Evolutionary conservation across 2,888 invertebrate genomes (phyloP).

Genomic region (Drosophila dives): DNA sequence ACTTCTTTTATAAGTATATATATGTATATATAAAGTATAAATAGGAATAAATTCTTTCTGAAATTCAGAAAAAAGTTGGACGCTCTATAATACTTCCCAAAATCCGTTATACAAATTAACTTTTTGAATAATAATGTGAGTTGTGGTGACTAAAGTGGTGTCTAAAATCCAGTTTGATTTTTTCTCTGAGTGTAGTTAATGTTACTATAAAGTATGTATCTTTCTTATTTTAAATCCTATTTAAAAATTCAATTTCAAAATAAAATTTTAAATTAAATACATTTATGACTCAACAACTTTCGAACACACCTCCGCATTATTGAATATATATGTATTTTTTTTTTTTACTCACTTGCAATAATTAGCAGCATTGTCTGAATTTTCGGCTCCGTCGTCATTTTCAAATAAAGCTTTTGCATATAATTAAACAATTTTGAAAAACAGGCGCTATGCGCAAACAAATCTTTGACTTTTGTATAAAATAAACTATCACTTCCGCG

Average conservation of each 20-base stretch:
- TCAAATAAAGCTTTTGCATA: conserved; percentile 6
- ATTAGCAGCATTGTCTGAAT: conserved; percentile 52
- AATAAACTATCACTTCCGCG: conserved; percentile 50
- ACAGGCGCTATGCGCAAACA: conserved; percentile 1
- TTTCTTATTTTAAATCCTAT: neutral
- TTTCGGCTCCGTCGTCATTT: conserved; percentile 30
- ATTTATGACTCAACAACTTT: neutral
- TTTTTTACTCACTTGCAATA: conserved; percentile 57
- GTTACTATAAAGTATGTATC: neutral
- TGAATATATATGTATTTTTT: neutral
- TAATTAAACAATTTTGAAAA: conserved; percentile 23
- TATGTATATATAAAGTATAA: neutral
- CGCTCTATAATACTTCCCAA: neutral
- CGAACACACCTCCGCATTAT: neutral
- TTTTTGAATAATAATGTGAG: neutral
- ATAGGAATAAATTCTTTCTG: neutral
- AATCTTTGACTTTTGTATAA: conserved; percentile 30
- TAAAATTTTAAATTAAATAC: neutral
- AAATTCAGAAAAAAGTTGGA: neutral
- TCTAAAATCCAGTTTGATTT: neutral
- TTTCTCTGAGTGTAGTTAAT: neutral
- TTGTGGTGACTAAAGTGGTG: neutral
- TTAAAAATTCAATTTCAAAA: neutral
- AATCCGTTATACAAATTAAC: neutral
- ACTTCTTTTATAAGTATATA: neutral